Evolutionary conservation across 2,888 invertebrate species (phyloP).

Genomic region (Smittia aterrima): DNA sequence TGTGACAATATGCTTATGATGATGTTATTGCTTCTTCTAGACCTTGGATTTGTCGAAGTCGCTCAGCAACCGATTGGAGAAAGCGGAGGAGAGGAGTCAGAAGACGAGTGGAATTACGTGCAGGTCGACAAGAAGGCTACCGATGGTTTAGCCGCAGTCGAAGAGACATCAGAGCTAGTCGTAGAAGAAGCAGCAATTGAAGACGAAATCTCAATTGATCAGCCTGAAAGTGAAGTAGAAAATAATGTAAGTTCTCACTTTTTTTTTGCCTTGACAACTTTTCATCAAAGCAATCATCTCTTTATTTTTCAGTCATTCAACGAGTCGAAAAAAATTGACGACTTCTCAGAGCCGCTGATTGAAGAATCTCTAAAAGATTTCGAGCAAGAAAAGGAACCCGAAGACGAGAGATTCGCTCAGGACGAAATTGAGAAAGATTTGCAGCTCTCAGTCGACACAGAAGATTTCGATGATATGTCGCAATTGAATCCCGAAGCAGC

Average conservation of each 20-base stretch:
- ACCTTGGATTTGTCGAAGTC: conserved; percentile 27
- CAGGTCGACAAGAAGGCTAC: conserved; percentile 60
- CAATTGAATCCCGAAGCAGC: conserved; percentile 81
- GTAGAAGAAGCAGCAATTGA: neutral
- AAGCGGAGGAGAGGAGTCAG: conserved; percentile 68
- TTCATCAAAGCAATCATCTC: too few species aligned
- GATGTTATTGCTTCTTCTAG: conserved; percentile 37
- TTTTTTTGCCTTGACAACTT: neutral
- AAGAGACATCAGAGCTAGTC: conserved; percentile 12
- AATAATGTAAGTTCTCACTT: neutral
- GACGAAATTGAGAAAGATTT: conserved; percentile 28
- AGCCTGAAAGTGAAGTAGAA: neutral
- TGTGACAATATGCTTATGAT: conserved; percentile 33
- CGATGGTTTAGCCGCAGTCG: conserved; percentile 52
- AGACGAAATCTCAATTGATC: neutral
- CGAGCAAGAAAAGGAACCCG: conserved; percentile 30
- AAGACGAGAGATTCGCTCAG: conserved; percentile 5
- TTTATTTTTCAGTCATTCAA: neutral
- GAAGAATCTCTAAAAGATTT: conserved; percentile 41
- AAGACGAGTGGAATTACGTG: conserved; percentile 88
- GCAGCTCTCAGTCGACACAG: neutral
- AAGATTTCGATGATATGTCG: conserved; percentile 56
- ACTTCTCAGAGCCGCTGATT: neutral
- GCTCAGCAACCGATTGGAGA: conserved; percentile 50
- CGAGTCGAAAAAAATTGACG: neutral